phyloP scores from a whole-genome alignment of 23 tunicate species.

The Phallusia fumigata region DNA sequence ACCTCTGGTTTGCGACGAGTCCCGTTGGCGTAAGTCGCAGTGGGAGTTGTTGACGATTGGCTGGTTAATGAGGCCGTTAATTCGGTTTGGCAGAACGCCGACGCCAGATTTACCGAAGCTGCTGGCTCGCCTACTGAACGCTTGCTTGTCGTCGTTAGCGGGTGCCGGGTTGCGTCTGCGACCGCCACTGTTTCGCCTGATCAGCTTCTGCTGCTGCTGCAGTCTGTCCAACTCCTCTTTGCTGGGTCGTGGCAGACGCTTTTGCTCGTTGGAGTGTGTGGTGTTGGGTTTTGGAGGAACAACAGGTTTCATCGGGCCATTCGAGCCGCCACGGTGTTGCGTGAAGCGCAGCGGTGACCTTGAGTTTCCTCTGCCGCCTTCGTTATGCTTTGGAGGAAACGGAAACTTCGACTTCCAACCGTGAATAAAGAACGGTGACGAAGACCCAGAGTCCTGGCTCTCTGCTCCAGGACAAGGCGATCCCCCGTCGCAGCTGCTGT shows the following conservation, averaged over 20 bases:
- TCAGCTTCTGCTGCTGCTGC: constrained; percentile 58
- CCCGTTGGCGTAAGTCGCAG: constrained; percentile 24
- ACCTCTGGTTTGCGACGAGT: background rate
- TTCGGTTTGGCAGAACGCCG: constrained; percentile 13
- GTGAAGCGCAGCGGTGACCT: constrained; percentile 4
- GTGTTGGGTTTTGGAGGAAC: constrained; percentile 24
- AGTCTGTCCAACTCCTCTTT: constrained; percentile 22
- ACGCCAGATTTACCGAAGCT: constrained; percentile 46
- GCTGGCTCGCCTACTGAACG: constrained; percentile 17
- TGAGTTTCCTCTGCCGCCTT: background rate
- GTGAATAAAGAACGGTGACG: constrained; percentile 43
- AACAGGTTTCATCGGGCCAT: constrained; percentile 42
- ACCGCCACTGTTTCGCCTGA: constrained; percentile 70
- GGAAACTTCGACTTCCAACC: constrained; percentile 34
- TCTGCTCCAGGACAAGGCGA: constrained; percentile 22
- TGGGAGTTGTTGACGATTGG: constrained; percentile 57
- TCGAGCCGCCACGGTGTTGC: constrained; percentile 11
- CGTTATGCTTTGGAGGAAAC: constrained; percentile 23
- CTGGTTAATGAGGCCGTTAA: constrained; percentile 29
- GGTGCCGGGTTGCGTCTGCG: constrained; percentile 2
- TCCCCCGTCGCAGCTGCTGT: constrained; percentile 89
- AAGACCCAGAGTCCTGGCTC: constrained; percentile 57
- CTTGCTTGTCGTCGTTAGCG: constrained; percentile 1
- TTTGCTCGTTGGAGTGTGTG: constrained; percentile 22
- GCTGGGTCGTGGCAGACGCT: background rate